These are phyloP conservation scores for Bubo bubo DNA, from an alignment of 2,113 vertebrate species.

Conservation along the genomic window DNA sequence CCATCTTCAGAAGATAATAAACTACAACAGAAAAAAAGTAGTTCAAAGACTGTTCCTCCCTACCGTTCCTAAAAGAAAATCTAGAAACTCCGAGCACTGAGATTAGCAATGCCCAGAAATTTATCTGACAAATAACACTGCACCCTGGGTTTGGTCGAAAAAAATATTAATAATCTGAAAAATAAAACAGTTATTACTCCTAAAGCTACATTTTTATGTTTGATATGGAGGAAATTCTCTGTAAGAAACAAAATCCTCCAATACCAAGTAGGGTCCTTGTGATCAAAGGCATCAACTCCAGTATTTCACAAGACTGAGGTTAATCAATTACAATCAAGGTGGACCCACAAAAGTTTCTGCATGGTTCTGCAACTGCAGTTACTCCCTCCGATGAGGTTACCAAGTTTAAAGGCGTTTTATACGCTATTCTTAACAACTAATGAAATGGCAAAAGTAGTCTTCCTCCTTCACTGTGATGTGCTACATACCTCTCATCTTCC, in stretches of 20 bases:
- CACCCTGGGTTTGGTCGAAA: not conserved
- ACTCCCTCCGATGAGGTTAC: rapidly evolving
- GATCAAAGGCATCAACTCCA: rapidly evolving
- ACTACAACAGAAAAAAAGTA: not conserved
- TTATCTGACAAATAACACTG: rapidly evolving
- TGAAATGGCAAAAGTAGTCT: not conserved
- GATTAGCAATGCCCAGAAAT: not conserved
- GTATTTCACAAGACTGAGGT: not conserved
- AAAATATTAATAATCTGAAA: not conserved
- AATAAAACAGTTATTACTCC: not conserved
- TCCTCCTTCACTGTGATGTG: not conserved
- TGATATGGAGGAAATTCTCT: not conserved
- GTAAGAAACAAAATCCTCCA: not conserved
- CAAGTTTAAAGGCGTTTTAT: not conserved
- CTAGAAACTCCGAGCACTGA: not conserved
- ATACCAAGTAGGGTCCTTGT: not conserved
- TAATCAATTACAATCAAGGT: not conserved
- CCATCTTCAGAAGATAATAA: not conserved
- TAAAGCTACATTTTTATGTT: not conserved
- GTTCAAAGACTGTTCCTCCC: not conserved
- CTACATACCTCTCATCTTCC: rapidly evolving
- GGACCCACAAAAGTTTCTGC: not conserved
- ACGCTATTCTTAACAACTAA: not conserved
- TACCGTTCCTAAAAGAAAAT: not conserved
- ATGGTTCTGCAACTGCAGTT: not conserved